Percentiles rank a stretch among this genome's conserved stretches.
phyloP scores from a whole-genome alignment of 1,140 invertebrate genomes.

The Hycleus phaleratus region DNA sequence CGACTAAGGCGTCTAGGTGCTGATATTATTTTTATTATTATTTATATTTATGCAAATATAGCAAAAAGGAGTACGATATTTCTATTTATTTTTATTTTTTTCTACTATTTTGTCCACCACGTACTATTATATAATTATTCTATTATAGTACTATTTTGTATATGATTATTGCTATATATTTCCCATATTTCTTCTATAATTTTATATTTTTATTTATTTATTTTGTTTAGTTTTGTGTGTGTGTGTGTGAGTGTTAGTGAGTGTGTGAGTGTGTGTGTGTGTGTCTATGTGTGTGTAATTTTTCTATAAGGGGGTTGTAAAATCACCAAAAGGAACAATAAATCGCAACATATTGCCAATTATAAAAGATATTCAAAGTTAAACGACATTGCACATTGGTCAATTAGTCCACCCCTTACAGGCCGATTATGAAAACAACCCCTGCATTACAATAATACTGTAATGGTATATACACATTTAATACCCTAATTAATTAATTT shows the following conservation, averaged over 20 bases:
- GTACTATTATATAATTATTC: conserved; percentile 22
- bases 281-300: no score
- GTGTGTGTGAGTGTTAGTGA: no score
- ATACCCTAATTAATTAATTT: conserved; percentile 4
- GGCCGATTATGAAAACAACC: not conserved
- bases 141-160: conserved; percentile 28
- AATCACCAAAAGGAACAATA: conserved; percentile 12
- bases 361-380: not conserved
- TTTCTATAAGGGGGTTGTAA: not conserved
- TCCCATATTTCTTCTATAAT: conserved; percentile 21
- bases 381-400: conserved; percentile 22
- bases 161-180: conserved; percentile 38
- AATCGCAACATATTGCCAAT: conserved; percentile 17
- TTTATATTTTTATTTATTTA: not conserved
- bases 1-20: conserved; percentile 34
- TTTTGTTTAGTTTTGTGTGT: no score
- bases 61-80: not conserved
- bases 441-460: conserved; percentile 33
- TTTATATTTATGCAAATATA: conserved; percentile 2
- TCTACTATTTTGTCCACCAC: no score
- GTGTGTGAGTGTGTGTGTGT: no score
- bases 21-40: conserved; percentile 21
- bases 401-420: conserved; percentile 15
- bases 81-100: not conserved
- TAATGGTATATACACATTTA: conserved; percentile 18